Base-by-base conservation (phyloP, 2,888 invertebrate genomes). In the Clostera curtula region DNA sequence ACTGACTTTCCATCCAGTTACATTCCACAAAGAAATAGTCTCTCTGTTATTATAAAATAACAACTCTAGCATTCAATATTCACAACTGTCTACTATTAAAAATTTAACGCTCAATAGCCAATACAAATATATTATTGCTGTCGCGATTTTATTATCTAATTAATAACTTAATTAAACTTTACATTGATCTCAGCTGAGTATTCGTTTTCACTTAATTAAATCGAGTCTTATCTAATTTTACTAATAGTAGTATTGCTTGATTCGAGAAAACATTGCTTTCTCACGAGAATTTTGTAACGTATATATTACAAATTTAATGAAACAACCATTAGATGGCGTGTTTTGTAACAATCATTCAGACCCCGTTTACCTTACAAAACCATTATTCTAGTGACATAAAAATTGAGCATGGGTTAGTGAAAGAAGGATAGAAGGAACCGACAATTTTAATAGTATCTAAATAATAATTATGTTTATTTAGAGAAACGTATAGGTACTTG, bases 81-180 rank as follows among this genome's bases (percentile, higher is more conserved):
- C 75, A 76, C 73, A 77, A 76, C 69, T 68, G 62, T 63, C 76
- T 77, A 80, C 65, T 77, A 76, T 74, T 75, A 73, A 77, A 80
- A 75, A 75, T 77, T 77, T 73, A 79, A 80, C 79, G 76, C 80
- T 75, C 80, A 71, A 74, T 82, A 80, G 80, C 80, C 76, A 73
- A 79, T 82, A 83, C 82, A 83, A 79, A 79, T 80, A 77, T 77
- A 79, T 82, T 83, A 83, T 83, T 83, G 82, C 83, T 83, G 80
- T 79, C 63, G 82, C 79, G 75, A 72, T 70, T 64, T 67, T 65
- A 49, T 41, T 49, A 49, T 37, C 43, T 49, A 49, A n/a, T n/a
- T n/a, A n/a, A 36, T 38, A 40, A 34, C 49, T 48, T 49, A 48
- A 46, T 40, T 74, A 71, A 70, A 74, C 73, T 70, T 71, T 74